Evolutionary conservation across 2,797 vertebrate genomes (phyloP), one percentile per base, ranked within the genome.

Genomic region (Danio albolineatus): DNA sequence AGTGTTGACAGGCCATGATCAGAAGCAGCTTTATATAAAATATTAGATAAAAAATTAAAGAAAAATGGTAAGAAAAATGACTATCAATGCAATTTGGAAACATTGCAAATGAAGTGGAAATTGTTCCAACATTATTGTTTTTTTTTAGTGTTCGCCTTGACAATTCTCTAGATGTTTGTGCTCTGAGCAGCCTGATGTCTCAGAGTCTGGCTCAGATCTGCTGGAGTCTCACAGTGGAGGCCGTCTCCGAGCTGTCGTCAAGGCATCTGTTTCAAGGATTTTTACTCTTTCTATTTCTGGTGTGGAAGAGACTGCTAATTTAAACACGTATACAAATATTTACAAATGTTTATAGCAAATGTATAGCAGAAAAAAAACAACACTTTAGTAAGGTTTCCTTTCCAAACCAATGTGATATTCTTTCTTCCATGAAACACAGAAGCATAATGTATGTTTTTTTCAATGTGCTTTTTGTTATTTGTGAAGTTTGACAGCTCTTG

Each of bases 131-230:
- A n/a, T n/a, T n/a, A 28, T 1, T 28, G 28, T 28, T 28, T 28
- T 1, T 28, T 28, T 28, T 28, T 54, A 4, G 36, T 70, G 36
- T 38, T 41, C 16, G 17, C n/a, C n/a, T 70, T 70, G 66, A 53
- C n/a, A 46, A 67, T 56, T 36, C 10, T 76, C 4, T 56, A 66
- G 73, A 76, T 44, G 14, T 7, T 54, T 16, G n/a, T n/a, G n/a
- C n/a, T n/a, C n/a, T n/a, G n/a, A n/a, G n/a, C 65, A 10, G 16
- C 41, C 41, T 67, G 41, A 48, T 48, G 49, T 21, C 46, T 66
- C 14, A 61, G 19, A 60, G 57, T 61, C 44, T 36, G 16, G 57
- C 16, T 61, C 57, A 19, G 72, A 61, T 75, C 46, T 51, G 28
- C 46, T 19, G 72, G 14, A 71, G 8, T 44, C 54, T 38, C 16